Percentiles rank a stretch among this genome's conserved stretches.
Conservation (phyloP, 2,113 vertebrate species). For the Brachypodius melanocephalos region DNA sequence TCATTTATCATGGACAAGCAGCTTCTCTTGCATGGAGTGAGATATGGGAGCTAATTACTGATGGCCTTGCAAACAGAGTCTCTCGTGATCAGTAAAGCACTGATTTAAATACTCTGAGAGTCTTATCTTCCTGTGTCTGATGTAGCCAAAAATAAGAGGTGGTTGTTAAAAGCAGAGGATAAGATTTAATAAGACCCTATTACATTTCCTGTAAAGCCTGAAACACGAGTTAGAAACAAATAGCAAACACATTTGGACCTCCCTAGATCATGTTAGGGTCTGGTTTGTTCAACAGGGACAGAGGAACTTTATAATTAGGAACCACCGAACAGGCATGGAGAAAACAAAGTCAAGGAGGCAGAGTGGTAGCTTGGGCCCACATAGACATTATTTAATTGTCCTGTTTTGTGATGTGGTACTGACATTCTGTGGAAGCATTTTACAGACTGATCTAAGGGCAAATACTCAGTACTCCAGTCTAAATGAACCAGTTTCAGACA, state of each 20-base stretch:
- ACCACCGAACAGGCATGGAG: not conserved
- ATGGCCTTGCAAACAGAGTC: not conserved
- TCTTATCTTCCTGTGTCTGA: not conserved
- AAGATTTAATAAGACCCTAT: not conserved
- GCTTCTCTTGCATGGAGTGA: not conserved
- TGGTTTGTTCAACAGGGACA: not conserved
- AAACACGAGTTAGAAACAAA: not conserved
- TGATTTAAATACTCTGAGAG: not conserved
- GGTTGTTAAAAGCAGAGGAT: not conserved
- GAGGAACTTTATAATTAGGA: not conserved
- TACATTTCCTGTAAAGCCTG: not conserved
- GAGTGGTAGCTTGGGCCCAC: not conserved
- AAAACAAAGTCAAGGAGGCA: not conserved
- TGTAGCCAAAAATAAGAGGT: not conserved
- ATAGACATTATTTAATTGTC: not conserved
- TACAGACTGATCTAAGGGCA: not conserved
- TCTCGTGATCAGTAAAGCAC: conserved; percentile 30
- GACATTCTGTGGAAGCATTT: not conserved
- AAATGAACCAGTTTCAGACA: not conserved
- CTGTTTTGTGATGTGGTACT: not conserved
- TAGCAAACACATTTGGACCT: not conserved
- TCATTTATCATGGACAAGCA: not conserved
- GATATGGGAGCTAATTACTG: not conserved
- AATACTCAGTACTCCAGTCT: not conserved
- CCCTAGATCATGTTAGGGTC: not conserved